Base-by-base conservation (phyloP, 2,113 vertebrate genomes). In the Neogale vison region DNA sequence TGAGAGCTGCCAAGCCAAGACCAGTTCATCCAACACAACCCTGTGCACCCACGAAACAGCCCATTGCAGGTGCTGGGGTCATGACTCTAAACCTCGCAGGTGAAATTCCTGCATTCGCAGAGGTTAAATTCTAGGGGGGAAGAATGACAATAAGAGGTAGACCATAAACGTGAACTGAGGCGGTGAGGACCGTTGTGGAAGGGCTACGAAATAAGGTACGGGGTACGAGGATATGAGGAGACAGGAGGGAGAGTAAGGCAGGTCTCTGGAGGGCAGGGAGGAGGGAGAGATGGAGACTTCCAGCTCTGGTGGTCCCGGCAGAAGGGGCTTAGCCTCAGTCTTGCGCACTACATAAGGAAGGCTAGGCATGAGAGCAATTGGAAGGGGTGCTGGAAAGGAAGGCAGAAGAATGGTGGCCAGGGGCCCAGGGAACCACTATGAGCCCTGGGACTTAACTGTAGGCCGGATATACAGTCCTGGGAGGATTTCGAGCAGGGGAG, bases 181-280 rank as follows among this genome's bases (percentile, higher is more conserved):
- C 24, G 0, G 10, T 23, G 39, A 6, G 2, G 4, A 50, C 50
- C 76, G 2, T 61, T 20, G 0, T 39, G 29, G 23, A 45, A 23
- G 36, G 42, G 10, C 34, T n/a, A 36, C 14, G n/a, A 29, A 8
- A 4, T 21, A 50, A 86, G 9, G 7, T 8, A 55, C 39, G 29
- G 4, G 0, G 59, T 26, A 61, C 9, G 9, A 11, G 59, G 13
- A 29, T 42, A 4, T 0, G 0, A 42, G n/a, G 21, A 11, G 47
- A 15, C 21, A 3, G 11, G 80, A 67, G 2, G 4, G 10, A 45
- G 12, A n/a, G 36, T 7, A 1, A 26, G 65, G 7, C 31, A 69
- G 45, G 88, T 17, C 6, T 23, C 80, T 23, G 21, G 26, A 82
- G 21, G 12, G 6, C 63, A 26, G 34, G 31, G 42, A 11, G 0